phyloP scores from a whole-genome alignment of 2,888 invertebrate genomes.

The Xylophagus ater region DNA sequence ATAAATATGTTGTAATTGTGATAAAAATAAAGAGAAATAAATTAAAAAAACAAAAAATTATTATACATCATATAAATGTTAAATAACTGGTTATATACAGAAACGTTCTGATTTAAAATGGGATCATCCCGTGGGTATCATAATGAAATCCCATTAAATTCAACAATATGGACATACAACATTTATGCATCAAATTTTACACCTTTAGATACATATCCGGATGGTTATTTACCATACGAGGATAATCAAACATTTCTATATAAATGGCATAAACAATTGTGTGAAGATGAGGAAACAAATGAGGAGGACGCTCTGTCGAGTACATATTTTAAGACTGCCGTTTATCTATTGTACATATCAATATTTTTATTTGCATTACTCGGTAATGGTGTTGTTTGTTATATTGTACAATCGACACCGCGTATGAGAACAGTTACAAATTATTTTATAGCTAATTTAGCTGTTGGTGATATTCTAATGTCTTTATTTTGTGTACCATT shows the following conservation, averaged over 20 bases:
- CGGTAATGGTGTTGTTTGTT: slow-evolving; percentile 74
- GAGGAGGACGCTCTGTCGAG: slow-evolving; percentile 32
- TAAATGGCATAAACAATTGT: slow-evolving; percentile 4
- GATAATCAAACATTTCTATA: slow-evolving; percentile 5
- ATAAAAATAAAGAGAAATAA: too few relatives aligned
- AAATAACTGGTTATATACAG: too few relatives aligned
- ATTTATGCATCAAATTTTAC: not conserved
- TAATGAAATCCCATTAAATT: slow-evolving; percentile 2
- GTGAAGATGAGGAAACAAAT: slow-evolving; percentile 20
- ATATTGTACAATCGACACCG: slow-evolving; percentile 70
- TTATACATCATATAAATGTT: too few relatives aligned
- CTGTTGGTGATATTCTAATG: slow-evolving; percentile 83
- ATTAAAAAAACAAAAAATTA: too few relatives aligned
- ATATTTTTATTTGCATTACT: slow-evolving; percentile 60
- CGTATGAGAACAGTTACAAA: slow-evolving; percentile 89
- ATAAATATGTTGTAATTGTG: too few relatives aligned
- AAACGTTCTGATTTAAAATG: slow-evolving; percentile 1
- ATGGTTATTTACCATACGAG: not conserved
- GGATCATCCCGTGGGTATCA: not conserved
- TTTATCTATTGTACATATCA: slow-evolving; percentile 59
- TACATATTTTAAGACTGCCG: slow-evolving; percentile 49
- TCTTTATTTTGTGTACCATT: slow-evolving; percentile 85
- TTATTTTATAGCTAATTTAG: slow-evolving; percentile 80
- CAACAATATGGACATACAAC: slow-evolving; percentile 5
- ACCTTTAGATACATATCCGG: not conserved